Evolutionary conservation across 2,797 vertebrate species (phyloP).

Genomic region (Manis pentadactyla): DNA sequence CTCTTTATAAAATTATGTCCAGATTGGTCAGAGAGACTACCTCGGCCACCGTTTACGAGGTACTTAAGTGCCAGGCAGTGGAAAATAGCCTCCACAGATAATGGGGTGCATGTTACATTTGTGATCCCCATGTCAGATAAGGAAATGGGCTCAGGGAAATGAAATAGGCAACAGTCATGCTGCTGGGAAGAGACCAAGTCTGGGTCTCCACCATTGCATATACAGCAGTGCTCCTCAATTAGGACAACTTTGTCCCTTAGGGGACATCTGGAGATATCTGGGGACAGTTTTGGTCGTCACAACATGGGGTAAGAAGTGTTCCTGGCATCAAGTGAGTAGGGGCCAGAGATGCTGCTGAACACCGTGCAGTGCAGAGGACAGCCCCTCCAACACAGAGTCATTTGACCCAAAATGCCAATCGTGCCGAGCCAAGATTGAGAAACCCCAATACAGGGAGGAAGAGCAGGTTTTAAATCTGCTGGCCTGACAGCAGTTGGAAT

Average conservation of each 20-base stretch:
- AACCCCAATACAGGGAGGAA: background rate
- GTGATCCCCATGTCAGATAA: background rate
- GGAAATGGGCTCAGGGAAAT: background rate
- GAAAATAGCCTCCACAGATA: no score
- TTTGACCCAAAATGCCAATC: background rate
- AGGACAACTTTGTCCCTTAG: background rate
- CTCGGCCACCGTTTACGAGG: background rate
- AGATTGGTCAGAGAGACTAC: background rate
- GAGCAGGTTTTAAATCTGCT: background rate
- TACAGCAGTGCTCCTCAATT: background rate
- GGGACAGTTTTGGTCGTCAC: background rate
- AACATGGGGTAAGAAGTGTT: background rate
- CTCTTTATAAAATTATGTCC: constrained; percentile 26
- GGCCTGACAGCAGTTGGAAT: background rate
- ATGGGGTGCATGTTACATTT: background rate
- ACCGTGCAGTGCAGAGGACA: background rate
- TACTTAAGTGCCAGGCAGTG: no score
- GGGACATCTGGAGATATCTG: background rate
- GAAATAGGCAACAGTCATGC: background rate
- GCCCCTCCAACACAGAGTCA: background rate
- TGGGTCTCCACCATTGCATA: background rate
- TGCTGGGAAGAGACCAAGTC: background rate
- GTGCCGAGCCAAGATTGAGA: background rate
- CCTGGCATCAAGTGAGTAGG: background rate
- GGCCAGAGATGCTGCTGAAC: background rate